Evolutionary conservation across 1,140 invertebrate genomes (phyloP).

Genomic region (Heliothis virescens): DNA sequence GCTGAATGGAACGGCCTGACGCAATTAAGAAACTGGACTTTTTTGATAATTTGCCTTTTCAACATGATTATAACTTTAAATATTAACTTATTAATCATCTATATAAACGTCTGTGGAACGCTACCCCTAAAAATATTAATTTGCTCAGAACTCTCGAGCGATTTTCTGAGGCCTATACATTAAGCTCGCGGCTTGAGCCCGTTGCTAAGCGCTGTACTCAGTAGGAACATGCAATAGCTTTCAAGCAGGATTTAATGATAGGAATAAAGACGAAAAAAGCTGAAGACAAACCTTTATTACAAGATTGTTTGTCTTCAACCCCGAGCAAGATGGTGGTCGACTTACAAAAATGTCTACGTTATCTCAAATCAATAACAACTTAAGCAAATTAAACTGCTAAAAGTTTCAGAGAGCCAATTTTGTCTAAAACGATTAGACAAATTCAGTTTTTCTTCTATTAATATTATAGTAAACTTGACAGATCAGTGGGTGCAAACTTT

Average conservation of each 20-base stretch:
- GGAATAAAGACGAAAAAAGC: conserved; percentile 22
- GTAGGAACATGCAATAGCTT: conserved; percentile 40
- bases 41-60: too few relatives aligned
- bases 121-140: conserved; percentile 22
- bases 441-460: too few relatives aligned
- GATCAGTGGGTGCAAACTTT: too few relatives aligned
- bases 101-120: background rate
- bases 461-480: too few relatives aligned
- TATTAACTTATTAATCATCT: background rate
- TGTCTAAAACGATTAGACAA: too few relatives aligned
- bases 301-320: conserved; percentile 15
- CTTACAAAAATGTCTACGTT: background rate
- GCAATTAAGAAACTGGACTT: too few relatives aligned
- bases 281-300: conserved; percentile 31
- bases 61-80: background rate
- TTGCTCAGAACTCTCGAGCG: conserved; percentile 1
- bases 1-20: too few relatives aligned
- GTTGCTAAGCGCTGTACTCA: conserved; percentile 38
- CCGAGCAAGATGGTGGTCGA: background rate
- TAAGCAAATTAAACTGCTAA: too few relatives aligned
- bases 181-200: conserved; percentile 17
- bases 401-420: too few relatives aligned
- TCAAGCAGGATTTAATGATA: conserved; percentile 38
- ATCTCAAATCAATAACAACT: too few relatives aligned
- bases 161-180: conserved; percentile 25